phyloP scores from a whole-genome alignment of 2,797 vertebrate species.

The Melanotaenia parkinsoni region DNA sequence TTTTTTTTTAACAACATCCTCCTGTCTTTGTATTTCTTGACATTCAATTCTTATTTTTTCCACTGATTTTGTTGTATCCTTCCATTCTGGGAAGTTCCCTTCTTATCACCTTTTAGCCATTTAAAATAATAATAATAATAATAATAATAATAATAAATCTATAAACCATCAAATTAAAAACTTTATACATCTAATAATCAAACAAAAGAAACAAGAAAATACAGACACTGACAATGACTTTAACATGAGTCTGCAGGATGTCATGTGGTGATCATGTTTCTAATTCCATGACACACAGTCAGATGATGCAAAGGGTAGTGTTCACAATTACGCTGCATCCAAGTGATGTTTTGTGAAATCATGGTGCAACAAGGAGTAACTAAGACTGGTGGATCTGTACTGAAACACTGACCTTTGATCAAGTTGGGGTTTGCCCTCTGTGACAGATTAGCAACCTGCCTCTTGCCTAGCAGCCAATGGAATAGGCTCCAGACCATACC shows the following conservation, averaged over 20 bases:
- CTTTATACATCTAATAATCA: neutral
- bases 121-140: constrained; percentile 22
- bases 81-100: constrained; percentile 24
- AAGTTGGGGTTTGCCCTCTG: neutral
- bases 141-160: no score
- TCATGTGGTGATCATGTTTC: neutral
- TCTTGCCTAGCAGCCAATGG: no score
- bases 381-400: neutral
- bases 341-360: neutral
- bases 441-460: no score
- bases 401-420: neutral
- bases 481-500: no score
- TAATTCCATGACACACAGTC: neutral
- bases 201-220: neutral
- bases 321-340: neutral
- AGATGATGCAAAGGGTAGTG: neutral
- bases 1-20: constrained; percentile 26
- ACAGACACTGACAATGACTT: neutral
- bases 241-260: neutral
- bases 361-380: neutral
- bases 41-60: constrained; percentile 33
- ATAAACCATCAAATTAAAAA: no score
- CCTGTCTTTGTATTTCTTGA: constrained; percentile 41
- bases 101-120: constrained; percentile 47
- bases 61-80: constrained; percentile 40